Evolutionary conservation across 2,797 vertebrate genomes (phyloP), one percentile per base, ranked within the genome.

Genomic region (Threskiornis aethiopicus): DNA sequence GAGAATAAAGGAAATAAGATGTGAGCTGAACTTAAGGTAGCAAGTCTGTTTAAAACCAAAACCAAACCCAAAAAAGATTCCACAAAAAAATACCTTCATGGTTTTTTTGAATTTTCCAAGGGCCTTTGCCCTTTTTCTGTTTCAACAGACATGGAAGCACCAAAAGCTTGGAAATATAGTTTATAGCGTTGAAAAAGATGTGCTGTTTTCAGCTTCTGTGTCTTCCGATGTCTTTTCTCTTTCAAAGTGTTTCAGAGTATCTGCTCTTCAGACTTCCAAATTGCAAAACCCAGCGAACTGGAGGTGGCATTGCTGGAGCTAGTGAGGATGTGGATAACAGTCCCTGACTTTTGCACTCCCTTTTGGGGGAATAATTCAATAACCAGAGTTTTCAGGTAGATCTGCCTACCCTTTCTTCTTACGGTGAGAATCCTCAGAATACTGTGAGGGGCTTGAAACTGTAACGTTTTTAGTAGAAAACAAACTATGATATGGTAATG

Each of bases 401-500:
- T 73, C 22, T 78, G 9, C 10, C 10, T 71, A 39, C 29, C 21
- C 24, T 55, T 66, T 31, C 14, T 66, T 11, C 47, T 86, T 26
- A 46, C 2, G 2, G 17, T 41, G n/a, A 61, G 54, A 77, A 58
- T 73, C 13, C 21, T n/a, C 22, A n/a, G 46, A 93, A 57, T 4
- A 42, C 4, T 2, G 0, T 15, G 9, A 41, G 16, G 20, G 9
- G 3, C 39, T 90, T 82, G 15, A 82, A 55, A 54, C 33, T 66
- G 12, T 28, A 61, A 16, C 0, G 1, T 5, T 83, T 88, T 77
- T 46, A 69, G 5, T 29, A 39, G 35, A 46, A 86, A 76, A 39
- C 9, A n/a, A 13, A 59, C 13, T 31, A 35, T 17, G 24, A 47
- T 0, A 0, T 13, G 9, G 2, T 31, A 51, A 22, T 33, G 2